Percentiles rank a stretch among this genome's conserved stretches.
phyloP scores from a whole-genome alignment of 2,888 invertebrate genomes.

The Hyppa rectilinea region DNA sequence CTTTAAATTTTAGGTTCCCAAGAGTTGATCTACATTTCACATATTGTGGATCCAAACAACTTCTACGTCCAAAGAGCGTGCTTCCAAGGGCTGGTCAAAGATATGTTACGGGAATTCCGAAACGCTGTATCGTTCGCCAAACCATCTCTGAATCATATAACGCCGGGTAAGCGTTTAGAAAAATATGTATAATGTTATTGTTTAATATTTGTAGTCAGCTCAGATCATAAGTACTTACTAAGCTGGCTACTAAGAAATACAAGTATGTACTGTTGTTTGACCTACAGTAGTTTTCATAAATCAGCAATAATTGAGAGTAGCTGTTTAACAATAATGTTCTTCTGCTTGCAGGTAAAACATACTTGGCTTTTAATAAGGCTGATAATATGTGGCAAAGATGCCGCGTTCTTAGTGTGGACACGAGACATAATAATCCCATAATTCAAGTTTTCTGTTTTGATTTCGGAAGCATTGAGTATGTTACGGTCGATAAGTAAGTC shows the following conservation, averaged over 20 bases:
- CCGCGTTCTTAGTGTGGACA: conserved; percentile 83
- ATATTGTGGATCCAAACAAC: conserved; percentile 91
- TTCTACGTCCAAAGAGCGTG: conserved; percentile 91
- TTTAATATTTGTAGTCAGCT: conserved; percentile 5
- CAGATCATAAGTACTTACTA: not conserved
- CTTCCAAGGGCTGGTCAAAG: conserved; percentile 80
- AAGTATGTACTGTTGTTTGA: not conserved
- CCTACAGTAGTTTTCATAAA: not conserved
- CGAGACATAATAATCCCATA: conserved; percentile 70
- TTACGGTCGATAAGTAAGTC: conserved; percentile 87
- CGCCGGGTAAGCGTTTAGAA: conserved; percentile 75
- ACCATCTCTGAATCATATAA: conserved; percentile 76
- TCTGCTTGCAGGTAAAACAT: conserved; percentile 89
- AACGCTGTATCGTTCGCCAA: conserved; percentile 79
- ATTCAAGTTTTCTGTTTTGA: conserved; percentile 92
- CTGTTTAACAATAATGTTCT: conserved; percentile 7
- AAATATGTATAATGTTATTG: not conserved
- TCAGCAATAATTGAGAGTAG: not conserved
- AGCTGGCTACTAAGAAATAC: not conserved
- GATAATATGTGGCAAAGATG: conserved; percentile 93
- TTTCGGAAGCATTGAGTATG: conserved; percentile 90
- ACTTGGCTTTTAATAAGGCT: conserved; percentile 90
- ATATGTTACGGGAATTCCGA: conserved; percentile 81
- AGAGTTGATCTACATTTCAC: conserved; percentile 89
- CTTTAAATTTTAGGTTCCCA: conserved; percentile 79